These are phyloP conservation scores for Leptodactylus fuscus DNA, from an alignment of 2,113 vertebrate genomes.

Conservation along the genomic window DNA sequence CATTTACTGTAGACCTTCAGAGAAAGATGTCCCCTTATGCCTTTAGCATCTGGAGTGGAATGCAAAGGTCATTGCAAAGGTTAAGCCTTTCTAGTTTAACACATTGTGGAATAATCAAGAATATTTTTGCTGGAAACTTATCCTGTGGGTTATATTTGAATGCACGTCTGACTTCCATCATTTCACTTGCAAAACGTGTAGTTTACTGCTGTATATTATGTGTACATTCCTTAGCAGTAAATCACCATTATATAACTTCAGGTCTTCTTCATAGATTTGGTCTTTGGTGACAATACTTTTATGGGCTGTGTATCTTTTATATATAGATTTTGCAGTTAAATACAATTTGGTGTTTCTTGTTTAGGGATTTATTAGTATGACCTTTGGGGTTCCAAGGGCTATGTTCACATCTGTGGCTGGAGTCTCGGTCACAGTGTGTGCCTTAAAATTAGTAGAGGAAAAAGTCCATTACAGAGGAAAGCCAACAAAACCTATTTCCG, in stretches of 20 bases:
- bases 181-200: background rate
- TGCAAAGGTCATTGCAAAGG: slow-evolving; percentile 22
- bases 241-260: background rate
- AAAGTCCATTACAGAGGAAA: no score
- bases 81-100: background rate
- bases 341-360: no score
- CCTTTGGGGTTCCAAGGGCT: no score
- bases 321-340: no score
- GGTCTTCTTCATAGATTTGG: background rate
- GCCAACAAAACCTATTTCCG: no score
- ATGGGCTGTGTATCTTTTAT: no score
- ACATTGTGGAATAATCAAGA: background rate
- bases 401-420: no score
- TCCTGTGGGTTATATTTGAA: slow-evolving; percentile 5
- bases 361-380: no score
- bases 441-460: no score
- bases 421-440: no score
- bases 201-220: background rate
- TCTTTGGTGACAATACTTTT: no score
- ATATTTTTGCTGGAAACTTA: background rate
- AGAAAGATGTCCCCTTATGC: background rate
- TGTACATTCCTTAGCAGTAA: background rate
- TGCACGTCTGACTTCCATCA: background rate
- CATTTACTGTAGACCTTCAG: no score
- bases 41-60: background rate